These are phyloP conservation scores for Apis mellifera DNA, from an alignment of 1,140 invertebrate species.

Conservation along the genomic window DNA sequence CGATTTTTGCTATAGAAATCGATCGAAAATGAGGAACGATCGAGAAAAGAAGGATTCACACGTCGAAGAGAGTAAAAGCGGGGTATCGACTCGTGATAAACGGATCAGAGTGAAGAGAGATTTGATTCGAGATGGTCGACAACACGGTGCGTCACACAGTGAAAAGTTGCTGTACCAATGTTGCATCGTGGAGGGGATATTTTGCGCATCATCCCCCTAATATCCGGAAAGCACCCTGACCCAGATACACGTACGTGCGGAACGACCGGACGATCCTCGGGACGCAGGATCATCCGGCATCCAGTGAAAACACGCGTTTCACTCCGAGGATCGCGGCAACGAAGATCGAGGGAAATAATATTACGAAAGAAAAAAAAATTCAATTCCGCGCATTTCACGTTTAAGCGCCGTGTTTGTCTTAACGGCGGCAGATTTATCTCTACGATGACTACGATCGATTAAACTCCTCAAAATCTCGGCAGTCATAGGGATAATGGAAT, in stretches of 20 bases:
- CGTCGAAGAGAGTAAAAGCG: not conserved
- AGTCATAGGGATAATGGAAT: conserved; percentile 22
- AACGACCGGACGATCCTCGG: conserved; percentile 34
- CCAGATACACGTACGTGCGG: conserved; percentile 65
- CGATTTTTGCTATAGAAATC: too few species aligned
- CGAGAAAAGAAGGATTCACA: too few species aligned
- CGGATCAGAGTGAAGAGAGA: too few species aligned
- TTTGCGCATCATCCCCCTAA: conserved; percentile 79
- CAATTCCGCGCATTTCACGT: too few species aligned
- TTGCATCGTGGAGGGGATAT: conserved; percentile 72
- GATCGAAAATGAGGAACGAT: too few species aligned
- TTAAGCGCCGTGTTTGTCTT: too few species aligned
- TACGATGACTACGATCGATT: not conserved
- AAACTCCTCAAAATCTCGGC: conserved; percentile 5
- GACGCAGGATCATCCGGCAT: conserved; percentile 18
- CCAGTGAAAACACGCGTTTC: conserved; percentile 20
- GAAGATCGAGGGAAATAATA: too few species aligned
- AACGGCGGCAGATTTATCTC: not conserved
- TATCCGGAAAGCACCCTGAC: conserved; percentile 78
- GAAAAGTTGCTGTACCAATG: conserved; percentile 50
- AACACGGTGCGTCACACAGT: conserved; percentile 25
- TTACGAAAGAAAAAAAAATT: too few species aligned
- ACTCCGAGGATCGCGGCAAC: not conserved
- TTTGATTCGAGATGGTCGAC: conserved; percentile 32
- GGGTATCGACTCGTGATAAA: not conserved